Evolutionary conservation across 2,113 vertebrate species (phyloP).

Genomic region (Apistogramma diplotaenia): DNA sequence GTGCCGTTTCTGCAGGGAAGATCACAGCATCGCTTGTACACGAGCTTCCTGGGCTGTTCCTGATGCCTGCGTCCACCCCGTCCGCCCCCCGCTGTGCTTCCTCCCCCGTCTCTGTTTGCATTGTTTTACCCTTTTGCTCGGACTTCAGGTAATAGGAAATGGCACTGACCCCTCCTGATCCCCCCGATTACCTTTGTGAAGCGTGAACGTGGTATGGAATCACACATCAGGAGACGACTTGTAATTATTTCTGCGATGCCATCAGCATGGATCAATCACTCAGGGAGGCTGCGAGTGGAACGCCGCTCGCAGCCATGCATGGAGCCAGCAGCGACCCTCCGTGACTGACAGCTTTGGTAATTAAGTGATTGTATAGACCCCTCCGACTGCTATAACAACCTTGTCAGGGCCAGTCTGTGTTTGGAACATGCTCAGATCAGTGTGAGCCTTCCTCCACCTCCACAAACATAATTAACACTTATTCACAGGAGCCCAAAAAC

Average conservation of each 20-base stretch:
- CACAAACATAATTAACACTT: no score
- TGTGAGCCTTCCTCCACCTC: conserved; percentile 88
- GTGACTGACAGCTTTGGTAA: conserved; percentile 99
- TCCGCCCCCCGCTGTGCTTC: conserved; percentile 26
- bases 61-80: conserved; percentile 57
- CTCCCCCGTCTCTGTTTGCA: conserved; percentile 52
- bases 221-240: conserved; percentile 93
- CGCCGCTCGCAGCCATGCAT: conserved; percentile 84
- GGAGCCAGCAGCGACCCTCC: conserved; percentile 81
- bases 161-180: conserved; percentile 93
- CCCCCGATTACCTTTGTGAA: conserved; percentile 92
- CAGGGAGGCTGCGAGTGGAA: conserved; percentile 85
- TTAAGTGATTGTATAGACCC: conserved; percentile 97
- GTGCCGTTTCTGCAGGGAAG: conserved; percentile 80
- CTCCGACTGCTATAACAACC: conserved; percentile 94
- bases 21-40: conserved; percentile 81
- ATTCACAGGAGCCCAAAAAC: conserved; percentile 5
- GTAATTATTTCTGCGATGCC: conserved; percentile 96
- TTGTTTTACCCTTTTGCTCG: conserved; percentile 79
- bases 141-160: conserved; percentile 94
- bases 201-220: conserved; percentile 91
- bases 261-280: conserved; percentile 98
- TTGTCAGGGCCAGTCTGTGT: conserved; percentile 93
- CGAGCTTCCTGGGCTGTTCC: conserved; percentile 79
- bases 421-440: conserved; percentile 89